Conservation (phyloP, 2,888 invertebrate genomes). For the Elmis aenea region DNA sequence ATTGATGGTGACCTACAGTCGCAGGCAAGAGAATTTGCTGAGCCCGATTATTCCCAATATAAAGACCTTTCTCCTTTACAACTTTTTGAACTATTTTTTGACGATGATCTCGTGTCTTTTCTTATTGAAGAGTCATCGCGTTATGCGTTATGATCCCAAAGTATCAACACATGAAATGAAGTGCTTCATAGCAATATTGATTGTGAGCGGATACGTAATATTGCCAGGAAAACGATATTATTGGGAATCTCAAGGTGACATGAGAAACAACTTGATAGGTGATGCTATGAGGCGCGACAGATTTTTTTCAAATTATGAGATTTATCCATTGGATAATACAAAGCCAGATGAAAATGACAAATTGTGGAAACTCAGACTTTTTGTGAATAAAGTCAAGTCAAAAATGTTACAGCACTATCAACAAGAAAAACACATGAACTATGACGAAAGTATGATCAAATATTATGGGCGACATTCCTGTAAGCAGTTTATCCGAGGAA, state of each 20-base stretch:
- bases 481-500: conserved; percentile 28
- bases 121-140: conserved; percentile 9
- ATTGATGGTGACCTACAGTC: conserved; percentile 4
- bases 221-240: too few species aligned
- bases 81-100: too few species aligned
- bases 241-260: too few species aligned
- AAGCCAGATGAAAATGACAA: conserved; percentile 11
- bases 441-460: conserved; percentile 25
- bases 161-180: conserved; percentile 16
- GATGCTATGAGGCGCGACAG: conserved; percentile 10
- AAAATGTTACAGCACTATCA: conserved; percentile 15
- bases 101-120: conserved; percentile 6
- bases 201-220: conserved; percentile 21
- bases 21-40: too few species aligned
- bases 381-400: conserved; percentile 35
- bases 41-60: conserved; percentile 1
- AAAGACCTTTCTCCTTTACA: too few species aligned
- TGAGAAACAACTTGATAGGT: conserved; percentile 9
- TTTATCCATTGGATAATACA: conserved; percentile 17
- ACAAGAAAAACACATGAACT: conserved; percentile 10
- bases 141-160: conserved; percentile 21
- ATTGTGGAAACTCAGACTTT: conserved; percentile 18
- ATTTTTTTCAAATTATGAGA: conserved; percentile 14
- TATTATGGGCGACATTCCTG: conserved; percentile 26
- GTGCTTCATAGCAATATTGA: conserved; percentile 20